Conservation (phyloP, 2,888 invertebrate species). For the Ophioninae sp. region DNA sequence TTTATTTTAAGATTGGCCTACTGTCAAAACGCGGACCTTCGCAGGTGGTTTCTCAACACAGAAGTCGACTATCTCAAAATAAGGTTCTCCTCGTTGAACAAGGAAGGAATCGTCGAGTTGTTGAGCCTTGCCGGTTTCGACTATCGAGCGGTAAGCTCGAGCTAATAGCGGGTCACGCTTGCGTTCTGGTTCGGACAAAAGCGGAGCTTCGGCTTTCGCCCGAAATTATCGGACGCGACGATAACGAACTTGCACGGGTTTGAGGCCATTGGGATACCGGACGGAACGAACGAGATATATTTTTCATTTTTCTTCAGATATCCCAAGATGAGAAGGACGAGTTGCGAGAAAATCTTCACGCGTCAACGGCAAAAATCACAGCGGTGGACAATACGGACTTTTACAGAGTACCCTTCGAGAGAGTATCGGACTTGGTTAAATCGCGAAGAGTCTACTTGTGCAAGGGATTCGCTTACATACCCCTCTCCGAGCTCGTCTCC, state of each 20-base stretch:
- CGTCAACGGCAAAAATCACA: conserved; percentile 84
- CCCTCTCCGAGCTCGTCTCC: conserved; percentile 91
- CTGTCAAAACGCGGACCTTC: conserved; percentile 92
- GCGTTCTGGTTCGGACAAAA: no score
- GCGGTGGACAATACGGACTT: conserved; percentile 86
- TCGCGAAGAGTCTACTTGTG: conserved; percentile 89
- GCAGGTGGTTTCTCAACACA: conserved; percentile 93
- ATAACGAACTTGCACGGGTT: no score
- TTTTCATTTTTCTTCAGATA: conserved; percentile 80
- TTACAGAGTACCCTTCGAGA: conserved; percentile 92
- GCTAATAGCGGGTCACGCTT: no score
- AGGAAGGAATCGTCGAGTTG: conserved; percentile 86
- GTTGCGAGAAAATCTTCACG: conserved; percentile 84
- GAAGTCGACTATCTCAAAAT: conserved; percentile 95
- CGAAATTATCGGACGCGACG: no score
- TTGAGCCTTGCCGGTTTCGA: conserved; percentile 86
- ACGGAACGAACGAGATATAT: not conserved
- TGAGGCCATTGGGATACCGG: not conserved
- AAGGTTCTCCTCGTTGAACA: conserved; percentile 86
- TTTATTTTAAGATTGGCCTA: conserved; percentile 95
- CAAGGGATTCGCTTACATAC: conserved; percentile 93
- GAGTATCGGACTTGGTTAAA: conserved; percentile 93
- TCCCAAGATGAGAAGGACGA: conserved; percentile 86
- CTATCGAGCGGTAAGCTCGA: conserved; percentile 82
- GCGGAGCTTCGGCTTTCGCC: no score